Base-by-base conservation (phyloP, 1,140 invertebrate genomes). In the Polyergus mexicanus region DNA sequence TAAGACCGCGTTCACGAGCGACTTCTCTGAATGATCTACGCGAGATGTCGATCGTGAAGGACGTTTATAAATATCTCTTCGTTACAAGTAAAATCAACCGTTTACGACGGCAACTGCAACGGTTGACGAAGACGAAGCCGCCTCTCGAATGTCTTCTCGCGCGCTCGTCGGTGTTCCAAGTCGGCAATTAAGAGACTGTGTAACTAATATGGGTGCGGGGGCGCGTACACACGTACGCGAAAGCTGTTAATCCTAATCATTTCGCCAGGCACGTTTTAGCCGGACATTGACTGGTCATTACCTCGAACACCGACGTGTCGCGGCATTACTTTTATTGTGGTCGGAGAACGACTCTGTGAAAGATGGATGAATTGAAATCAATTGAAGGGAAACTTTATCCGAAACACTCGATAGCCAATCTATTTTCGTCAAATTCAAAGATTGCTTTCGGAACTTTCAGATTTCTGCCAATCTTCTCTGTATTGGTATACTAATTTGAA, bases 201-300 rank as follows among this genome's bases (percentile, higher is more conserved):
- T 84, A 87, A 90, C 85, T 90, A 87, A 89, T 84, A 81, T 74
- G 28, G n/a, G 2, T 32, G 25, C 25, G 25, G 25, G 25, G 25
- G 2, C 60, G 77, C 19, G 66, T 56, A 44, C 25, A 78, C 47
- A 80, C 38, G 58, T 65, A 77, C 88, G 78, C 41, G 58, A 41
- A 85, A 87, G 69, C 85, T 84, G 88, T 90, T 90, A 90, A 90
- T 90, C 85, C 87, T n/a, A n/a, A n/a, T n/a, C 81, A 76, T 90
- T 90, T 89, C 88, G 71, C 25, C 88, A n/a, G 51, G 72, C 58
- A 74, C 78, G 66, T 81, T 58, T 84, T 56, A 81, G 10, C 84
- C 87, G 78, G 88, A 89, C 85, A 62, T 89, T 89, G 85, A 89
- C 88, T 86, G 76, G 72, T 77, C 77, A 58, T 51, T 75, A n/a